Percentiles rank a stretch among this genome's conserved stretches.
phyloP scores from a whole-genome alignment of 2,888 invertebrate genomes.

The Rhagonycha lutea region DNA sequence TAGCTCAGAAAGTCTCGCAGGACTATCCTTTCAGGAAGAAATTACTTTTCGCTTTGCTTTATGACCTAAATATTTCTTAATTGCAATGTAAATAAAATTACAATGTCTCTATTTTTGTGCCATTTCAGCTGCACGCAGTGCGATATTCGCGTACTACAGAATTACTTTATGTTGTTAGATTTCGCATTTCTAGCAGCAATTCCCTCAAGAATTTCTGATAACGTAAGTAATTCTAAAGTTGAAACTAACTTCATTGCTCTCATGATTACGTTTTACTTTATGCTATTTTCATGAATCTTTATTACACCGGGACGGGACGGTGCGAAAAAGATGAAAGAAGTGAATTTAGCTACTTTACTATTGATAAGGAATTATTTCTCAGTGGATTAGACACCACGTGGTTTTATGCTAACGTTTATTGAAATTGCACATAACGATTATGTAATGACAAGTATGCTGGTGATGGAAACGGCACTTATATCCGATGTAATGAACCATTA shows the following conservation, averaged over 20 bases:
- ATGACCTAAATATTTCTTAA: too few relatives aligned
- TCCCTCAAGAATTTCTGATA: not conserved
- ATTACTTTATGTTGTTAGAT: not conserved
- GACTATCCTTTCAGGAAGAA: too few relatives aligned
- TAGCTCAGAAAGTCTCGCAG: too few relatives aligned
- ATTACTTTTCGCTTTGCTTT: too few relatives aligned
- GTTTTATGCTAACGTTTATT: not conserved
- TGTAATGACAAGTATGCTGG: not conserved
- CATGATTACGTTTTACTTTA: not conserved
- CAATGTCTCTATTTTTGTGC: not conserved
- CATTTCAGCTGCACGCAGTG: too few relatives aligned
- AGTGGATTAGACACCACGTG: not conserved
- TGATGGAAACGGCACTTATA: not conserved
- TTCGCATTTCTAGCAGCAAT: not conserved
- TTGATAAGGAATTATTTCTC: not conserved
- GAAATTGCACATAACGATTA: not conserved
- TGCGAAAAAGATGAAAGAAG: not conserved
- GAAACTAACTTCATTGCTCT: not conserved
- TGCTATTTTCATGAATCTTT: not conserved
- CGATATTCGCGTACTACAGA: not conserved
- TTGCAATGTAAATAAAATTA: not conserved
- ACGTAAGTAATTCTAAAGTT: not conserved
- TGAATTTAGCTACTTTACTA: not conserved
- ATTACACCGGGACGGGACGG: not conserved
- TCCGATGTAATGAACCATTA: not conserved